phyloP scores from a whole-genome alignment of 2,888 invertebrate species.

The Torymus texanus region DNA sequence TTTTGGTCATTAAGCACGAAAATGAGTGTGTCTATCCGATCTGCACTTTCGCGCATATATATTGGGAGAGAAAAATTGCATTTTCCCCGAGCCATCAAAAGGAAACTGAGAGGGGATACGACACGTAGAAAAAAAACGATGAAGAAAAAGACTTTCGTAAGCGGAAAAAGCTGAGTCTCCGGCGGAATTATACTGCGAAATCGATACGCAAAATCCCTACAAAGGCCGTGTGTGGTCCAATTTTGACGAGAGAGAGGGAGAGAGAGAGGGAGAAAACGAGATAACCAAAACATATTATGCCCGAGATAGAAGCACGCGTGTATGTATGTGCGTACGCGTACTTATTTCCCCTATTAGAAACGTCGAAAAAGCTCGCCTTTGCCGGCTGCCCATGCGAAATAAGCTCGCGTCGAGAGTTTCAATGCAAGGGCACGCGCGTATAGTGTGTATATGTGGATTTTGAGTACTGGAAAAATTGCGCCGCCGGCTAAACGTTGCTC shows the following conservation, averaged over 20 bases:
- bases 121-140: constrained; percentile 52
- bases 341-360: constrained; percentile 52
- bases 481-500: background rate
- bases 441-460: background rate
- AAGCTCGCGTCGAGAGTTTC: constrained; percentile 71
- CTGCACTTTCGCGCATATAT: constrained; percentile 14
- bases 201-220: constrained; percentile 67
- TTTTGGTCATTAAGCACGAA: constrained; percentile 54
- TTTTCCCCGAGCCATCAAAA: constrained; percentile 36
- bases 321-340: constrained; percentile 9
- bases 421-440: constrained; percentile 66
- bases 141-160: background rate
- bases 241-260: constrained; percentile 66
- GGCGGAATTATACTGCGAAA: no score
- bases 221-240: constrained; percentile 69
- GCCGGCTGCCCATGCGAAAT: constrained; percentile 73
- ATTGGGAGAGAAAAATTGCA: constrained; percentile 44
- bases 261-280: constrained; percentile 52
- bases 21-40: constrained; percentile 34
- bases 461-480: constrained; percentile 10
- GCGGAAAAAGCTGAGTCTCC: background rate
- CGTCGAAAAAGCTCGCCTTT: constrained; percentile 70
- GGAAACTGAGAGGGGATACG: background rate
- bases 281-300: constrained; percentile 65
- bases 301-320: constrained; percentile 31